These are phyloP conservation scores for Speoplatyrhinus poulsoni DNA, from an alignment of 2,113 vertebrate species.

Conservation along the genomic window DNA sequence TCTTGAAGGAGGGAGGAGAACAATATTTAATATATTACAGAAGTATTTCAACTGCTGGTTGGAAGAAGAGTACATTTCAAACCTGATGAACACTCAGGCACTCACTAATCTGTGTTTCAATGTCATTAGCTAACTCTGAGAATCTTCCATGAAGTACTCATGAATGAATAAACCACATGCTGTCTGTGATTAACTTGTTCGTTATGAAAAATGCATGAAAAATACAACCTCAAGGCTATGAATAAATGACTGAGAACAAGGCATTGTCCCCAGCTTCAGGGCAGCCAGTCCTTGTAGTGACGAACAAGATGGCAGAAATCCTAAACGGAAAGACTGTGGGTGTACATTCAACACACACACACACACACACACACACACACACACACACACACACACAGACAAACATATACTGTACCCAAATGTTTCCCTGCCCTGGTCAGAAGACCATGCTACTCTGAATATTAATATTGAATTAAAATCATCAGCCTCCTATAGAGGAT, in stretches of 20 bases:
- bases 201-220: conserved; percentile 71
- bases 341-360: neutral
- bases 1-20: neutral
- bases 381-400: conserved; percentile 10
- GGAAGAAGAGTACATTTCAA: conserved; percentile 9
- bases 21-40: too few species aligned
- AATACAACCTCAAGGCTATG: conserved; percentile 54
- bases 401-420: neutral
- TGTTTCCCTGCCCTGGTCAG: too few species aligned
- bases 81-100: conserved; percentile 4
- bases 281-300: conserved; percentile 28
- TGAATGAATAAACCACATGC: conserved; percentile 56
- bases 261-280: conserved; percentile 30
- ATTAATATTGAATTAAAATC: too few species aligned
- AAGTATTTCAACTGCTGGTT: neutral
- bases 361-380: conserved; percentile 6
- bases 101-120: conserved; percentile 16
- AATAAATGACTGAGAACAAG: conserved; percentile 65
- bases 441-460: too few species aligned
- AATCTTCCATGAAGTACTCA: conserved; percentile 59
- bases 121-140: neutral
- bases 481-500: neutral
- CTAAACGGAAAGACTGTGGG: neutral
- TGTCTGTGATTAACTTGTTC: conserved; percentile 62
- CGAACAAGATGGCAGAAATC: conserved; percentile 1